Evolutionary conservation across 2,113 vertebrate species (phyloP), one percentile per base, ranked within the genome.

Genomic region (Aviceda subcristata): DNA sequence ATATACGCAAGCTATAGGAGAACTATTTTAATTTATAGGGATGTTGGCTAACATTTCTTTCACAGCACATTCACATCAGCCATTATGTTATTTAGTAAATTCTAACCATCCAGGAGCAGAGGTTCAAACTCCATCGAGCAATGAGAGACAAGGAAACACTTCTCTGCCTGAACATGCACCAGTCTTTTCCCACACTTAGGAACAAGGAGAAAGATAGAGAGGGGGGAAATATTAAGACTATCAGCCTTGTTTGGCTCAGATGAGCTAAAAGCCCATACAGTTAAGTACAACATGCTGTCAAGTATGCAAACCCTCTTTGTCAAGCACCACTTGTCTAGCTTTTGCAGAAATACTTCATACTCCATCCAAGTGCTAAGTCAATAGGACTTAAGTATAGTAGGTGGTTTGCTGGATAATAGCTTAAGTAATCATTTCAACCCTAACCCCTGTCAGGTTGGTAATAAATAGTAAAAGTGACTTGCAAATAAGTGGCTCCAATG

Each of bases 1-100:
- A 8, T 1, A 0, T 5, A 13, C 7, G 7, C 7, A 39, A 80
- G 8, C 22, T 8, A 9, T 2, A 0, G 0, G 0, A 80, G 10
- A 80, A 77, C 21, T 45, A 34, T 11, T 77, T 53, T 23, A 15
- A 6, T 22, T 67, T 53, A 34, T 3, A 4, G 2, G 4, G 3
- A 21, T 26, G 1, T 17, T 43, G 5, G 11, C 11, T 4, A 34
- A 9, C 15, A 27, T 18, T 9, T 36, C 21, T 43, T 57, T 51
- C 50, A 27, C 9, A 45, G 4, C 53, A 2, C 5, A 8, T 14
- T 39, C 38, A 18, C 11, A 3, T 38, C 15, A 41, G 3, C 18
- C 20, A 32, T 5, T 6, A 0, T 4, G 8, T 7, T 46, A 14
- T 21, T 57, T 30, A 45, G 19, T 23, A 59, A 77, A 46, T 38